These are phyloP conservation scores for Picus viridis DNA, from an alignment of 2,797 vertebrate species.

Conservation along the genomic window DNA sequence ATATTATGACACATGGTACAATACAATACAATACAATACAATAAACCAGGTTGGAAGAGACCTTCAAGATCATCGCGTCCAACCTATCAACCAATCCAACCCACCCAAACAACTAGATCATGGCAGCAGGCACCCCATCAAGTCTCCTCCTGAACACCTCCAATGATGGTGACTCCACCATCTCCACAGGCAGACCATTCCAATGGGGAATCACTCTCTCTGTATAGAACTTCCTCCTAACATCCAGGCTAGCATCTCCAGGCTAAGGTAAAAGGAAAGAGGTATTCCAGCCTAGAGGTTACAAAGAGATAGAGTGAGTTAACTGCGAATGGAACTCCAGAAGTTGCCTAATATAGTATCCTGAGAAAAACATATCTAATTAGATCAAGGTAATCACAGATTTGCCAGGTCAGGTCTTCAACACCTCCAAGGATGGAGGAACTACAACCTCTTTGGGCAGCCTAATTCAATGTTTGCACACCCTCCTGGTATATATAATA, in stretches of 20 bases:
- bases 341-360: background rate
- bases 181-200: no score
- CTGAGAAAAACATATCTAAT: background rate
- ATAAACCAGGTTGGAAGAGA: no score
- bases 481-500: rapidly evolving
- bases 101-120: no score
- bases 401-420: background rate
- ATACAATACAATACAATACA: no score
- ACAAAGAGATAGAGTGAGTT: background rate
- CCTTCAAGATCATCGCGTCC: no score
- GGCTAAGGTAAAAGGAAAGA: background rate
- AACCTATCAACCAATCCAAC: no score
- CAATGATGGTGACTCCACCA: no score
- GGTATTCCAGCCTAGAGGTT: background rate
- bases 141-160: no score
- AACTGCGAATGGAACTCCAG: background rate
- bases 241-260: no score
- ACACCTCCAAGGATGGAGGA: background rate
- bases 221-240: no score
- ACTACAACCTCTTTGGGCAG: background rate
- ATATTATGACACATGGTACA: rapidly evolving
- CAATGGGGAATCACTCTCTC: no score
- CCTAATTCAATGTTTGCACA: background rate
- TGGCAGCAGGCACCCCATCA: no score
- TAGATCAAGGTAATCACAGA: background rate